Conservation (phyloP, 2,113 vertebrate species). For the Tylochromis polylepis region DNA sequence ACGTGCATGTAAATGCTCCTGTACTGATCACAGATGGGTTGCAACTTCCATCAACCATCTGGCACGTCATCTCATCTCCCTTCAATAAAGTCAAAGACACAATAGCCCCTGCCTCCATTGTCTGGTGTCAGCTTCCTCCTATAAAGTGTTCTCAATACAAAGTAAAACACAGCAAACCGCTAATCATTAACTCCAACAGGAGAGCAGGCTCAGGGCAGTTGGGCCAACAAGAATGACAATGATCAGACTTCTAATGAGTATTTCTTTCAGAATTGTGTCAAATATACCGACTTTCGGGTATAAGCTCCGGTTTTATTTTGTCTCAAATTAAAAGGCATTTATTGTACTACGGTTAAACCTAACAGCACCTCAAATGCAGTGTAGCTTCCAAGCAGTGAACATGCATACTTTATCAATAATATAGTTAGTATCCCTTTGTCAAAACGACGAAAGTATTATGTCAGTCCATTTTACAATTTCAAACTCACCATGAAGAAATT, state of each 20-base stretch:
- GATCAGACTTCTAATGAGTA: not conserved
- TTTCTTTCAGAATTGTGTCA: not conserved
- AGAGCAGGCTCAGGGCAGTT: not conserved
- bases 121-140: constrained; percentile 29
- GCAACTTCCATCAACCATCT: constrained; percentile 83
- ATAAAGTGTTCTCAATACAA: constrained; percentile 14
- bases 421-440: not conserved
- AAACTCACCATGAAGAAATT: not conserved
- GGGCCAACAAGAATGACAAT: not conserved
- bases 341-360: not conserved
- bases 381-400: not conserved
- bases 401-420: not conserved
- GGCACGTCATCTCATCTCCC: constrained; percentile 68
- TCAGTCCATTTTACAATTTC: not conserved
- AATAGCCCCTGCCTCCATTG: constrained; percentile 35
- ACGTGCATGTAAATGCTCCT: not conserved
- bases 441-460: not conserved
- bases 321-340: constrained; percentile 12
- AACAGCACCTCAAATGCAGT: not conserved
- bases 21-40: constrained; percentile 81
- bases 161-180: constrained; percentile 17
- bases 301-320: not conserved
- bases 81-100: constrained; percentile 67
- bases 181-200: constrained; percentile 33
- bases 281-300: not conserved